Conservation (phyloP, 2,797 vertebrate genomes). For the Chiroxiphia lanceolata region DNA sequence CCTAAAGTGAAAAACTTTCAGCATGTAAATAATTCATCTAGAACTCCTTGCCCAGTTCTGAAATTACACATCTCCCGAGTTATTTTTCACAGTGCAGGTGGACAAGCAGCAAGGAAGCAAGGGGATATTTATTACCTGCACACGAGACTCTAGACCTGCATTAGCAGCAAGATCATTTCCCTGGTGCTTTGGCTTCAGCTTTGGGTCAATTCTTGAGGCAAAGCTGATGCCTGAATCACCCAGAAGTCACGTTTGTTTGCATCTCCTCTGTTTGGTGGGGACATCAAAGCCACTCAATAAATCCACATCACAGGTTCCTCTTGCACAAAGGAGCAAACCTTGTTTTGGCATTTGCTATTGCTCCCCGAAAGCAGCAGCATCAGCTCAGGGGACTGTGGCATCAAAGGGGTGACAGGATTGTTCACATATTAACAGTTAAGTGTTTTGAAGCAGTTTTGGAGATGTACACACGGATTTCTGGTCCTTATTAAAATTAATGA, state of each 20-base stretch:
- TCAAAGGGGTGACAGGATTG: background rate
- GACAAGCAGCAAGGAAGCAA: background rate
- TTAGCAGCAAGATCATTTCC: background rate
- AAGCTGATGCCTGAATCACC: background rate
- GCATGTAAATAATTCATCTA: background rate
- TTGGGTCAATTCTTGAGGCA: background rate
- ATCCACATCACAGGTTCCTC: background rate
- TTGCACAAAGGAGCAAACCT: background rate
- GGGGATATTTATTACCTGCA: background rate
- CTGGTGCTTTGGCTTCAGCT: background rate
- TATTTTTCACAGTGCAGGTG: background rate
- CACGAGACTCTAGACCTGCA: background rate
- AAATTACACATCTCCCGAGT: background rate
- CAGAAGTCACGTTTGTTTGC: background rate
- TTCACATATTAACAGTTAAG: background rate
- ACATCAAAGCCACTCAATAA: background rate
- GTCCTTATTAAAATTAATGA: constrained; percentile 56
- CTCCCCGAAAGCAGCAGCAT: background rate
- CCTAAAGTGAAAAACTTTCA: background rate
- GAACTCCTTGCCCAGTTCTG: background rate
- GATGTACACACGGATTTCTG: background rate
- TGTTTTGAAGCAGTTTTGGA: background rate
- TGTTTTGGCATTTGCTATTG: background rate
- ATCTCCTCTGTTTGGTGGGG: background rate
- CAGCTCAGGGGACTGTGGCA: background rate